These are phyloP conservation scores for Motacilla alba DNA, from an alignment of 2,113 vertebrate genomes.

Conservation along the genomic window DNA sequence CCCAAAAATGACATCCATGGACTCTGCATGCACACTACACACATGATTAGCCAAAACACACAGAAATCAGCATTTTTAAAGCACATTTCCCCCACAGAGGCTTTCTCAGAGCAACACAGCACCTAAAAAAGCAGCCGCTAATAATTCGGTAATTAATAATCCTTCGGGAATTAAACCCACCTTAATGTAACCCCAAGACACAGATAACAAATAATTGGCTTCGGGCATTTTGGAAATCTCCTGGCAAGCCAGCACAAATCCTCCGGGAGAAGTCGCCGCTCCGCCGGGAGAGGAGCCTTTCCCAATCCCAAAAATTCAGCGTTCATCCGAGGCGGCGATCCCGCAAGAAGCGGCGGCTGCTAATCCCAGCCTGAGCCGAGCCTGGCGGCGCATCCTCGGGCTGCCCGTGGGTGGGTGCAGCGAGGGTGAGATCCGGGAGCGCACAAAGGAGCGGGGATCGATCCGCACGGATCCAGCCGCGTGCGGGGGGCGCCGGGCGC, in stretches of 20 bases:
- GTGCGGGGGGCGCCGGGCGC: conserved; percentile 54
- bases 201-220: conserved; percentile 92
- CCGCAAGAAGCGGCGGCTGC: not conserved
- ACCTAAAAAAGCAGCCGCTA: not conserved
- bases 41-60: not conserved
- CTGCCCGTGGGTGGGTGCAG: conserved; percentile 26
- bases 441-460: conserved; percentile 30
- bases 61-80: not conserved
- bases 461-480: conserved; percentile 25
- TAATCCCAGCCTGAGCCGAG: conserved; percentile 19
- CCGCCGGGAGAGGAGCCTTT: conserved; percentile 38
- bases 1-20: not conserved
- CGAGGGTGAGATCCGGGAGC: conserved; percentile 22
- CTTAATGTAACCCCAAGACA: conserved; percentile 98
- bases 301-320: not conserved
- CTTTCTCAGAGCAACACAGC: not conserved
- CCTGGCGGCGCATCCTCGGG: conserved; percentile 30
- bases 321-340: not conserved
- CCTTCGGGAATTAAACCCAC: conserved; percentile 77
- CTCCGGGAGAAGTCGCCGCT: conserved; percentile 64
- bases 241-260: conserved; percentile 74
- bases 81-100: not conserved
- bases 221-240: conserved; percentile 91
- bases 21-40: not conserved
- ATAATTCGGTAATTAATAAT: not conserved